phyloP scores from a whole-genome alignment of 2,113 vertebrate genomes.

The Natator depressus region DNA sequence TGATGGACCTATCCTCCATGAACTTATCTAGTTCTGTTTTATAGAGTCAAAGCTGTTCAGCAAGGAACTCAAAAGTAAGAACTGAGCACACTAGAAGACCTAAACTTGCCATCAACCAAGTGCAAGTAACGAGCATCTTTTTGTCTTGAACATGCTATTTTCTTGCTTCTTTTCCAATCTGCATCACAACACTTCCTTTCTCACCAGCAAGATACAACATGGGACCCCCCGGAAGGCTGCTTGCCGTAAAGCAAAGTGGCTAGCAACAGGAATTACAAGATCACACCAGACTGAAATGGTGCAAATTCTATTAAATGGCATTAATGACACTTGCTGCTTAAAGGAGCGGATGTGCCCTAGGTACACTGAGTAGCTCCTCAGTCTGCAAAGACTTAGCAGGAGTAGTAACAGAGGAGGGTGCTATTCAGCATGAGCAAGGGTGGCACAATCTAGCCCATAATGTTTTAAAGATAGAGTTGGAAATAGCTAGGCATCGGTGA shows the following conservation, averaged over 20 bases:
- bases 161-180: not conserved
- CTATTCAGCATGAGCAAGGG: not conserved
- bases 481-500: not conserved
- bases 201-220: not conserved
- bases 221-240: not conserved
- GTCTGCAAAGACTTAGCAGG: not conserved
- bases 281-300: not conserved
- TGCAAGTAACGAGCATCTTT: not conserved
- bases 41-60: not conserved
- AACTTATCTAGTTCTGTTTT: not conserved
- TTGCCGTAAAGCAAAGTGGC: not conserved
- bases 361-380: no score
- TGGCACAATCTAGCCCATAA: not conserved
- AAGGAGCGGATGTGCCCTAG: not conserved
- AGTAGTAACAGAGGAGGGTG: not conserved
- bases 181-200: not conserved
- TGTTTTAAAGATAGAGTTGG: not conserved
- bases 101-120: not conserved
- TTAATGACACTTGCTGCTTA: not conserved
- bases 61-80: not conserved
- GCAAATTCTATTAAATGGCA: not conserved
- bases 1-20: no score
- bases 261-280: not conserved
- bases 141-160: not conserved
- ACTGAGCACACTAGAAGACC: not conserved